These are phyloP conservation scores for mouse (Mus musculus) DNA, from an alignment of 2,113 vertebrate species.

Conservation along the genomic window DNA sequence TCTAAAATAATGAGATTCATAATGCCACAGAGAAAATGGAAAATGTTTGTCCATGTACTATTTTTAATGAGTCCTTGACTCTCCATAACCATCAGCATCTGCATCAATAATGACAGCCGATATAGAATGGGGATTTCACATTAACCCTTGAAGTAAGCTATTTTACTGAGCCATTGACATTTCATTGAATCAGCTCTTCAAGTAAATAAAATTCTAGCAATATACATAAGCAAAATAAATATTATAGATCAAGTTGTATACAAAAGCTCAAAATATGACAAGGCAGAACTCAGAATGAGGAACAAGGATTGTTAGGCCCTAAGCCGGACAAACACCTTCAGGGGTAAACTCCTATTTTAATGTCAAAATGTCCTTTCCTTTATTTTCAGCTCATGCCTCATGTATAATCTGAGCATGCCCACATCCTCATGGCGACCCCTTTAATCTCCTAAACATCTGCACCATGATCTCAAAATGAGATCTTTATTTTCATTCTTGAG, in stretches of 20 bases:
- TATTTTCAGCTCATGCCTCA: neutral
- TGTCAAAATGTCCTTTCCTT: neutral
- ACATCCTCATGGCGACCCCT: neutral
- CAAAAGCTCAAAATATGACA: neutral
- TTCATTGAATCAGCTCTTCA: neutral
- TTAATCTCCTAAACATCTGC: neutral
- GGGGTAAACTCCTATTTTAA: neutral
- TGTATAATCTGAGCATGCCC: neutral
- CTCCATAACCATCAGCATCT: neutral
- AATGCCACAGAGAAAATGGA: neutral
- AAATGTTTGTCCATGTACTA: neutral
- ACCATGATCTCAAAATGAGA: too few relatives aligned
- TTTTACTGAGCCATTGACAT: neutral
- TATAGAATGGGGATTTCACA: neutral
- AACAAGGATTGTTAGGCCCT: neutral
- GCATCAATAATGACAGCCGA: neutral
- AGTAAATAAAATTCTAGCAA: neutral
- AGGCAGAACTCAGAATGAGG: neutral
- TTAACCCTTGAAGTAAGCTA: neutral
- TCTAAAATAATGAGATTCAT: neutral
- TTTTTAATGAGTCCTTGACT: neutral
- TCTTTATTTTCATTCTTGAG: neutral
- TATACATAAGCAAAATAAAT: neutral
- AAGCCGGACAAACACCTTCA: neutral
- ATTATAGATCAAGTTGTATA: neutral